Evolutionary conservation across 1,140 invertebrate genomes (phyloP), one percentile per base, ranked within the genome.

Genomic region (Euwallacea fornicatus): DNA sequence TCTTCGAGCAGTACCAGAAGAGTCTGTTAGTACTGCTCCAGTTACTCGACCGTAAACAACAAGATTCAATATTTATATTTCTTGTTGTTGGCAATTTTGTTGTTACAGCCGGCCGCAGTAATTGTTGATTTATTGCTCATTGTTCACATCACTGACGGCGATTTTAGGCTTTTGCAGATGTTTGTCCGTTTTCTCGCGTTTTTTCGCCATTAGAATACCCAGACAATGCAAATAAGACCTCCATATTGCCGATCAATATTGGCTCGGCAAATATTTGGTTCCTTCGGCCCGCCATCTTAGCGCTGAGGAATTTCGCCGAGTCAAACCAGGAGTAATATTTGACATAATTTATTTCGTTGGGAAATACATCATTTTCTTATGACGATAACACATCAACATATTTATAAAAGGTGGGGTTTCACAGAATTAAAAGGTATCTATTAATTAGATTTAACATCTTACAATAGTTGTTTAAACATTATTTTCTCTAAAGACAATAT

Each of bases 401-500:
- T 70, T 70, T 56, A 62, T 70, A 70, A 70, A 70, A 64, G 53
- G 62, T 70, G 54, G 64, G 69, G 46, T 64, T 70, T 70, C 42
- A 68, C 66, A 60, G 56, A 53, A 6, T 44, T 55, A 46, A 42
- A 44, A 60, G 50, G 7, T 68, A 58, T 58, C 42, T 70, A 33
- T 62, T 62, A 64, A 16, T 69, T 60, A 42, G 53, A 53, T 55
- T 33, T 55, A 68, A 70, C 69, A 68, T 60, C 56, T 68, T 60
- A 68, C 44, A 47, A 59, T 60, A 33, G 21, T 33, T 33, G 21
- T 33, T 33, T 33, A 33, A 33, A 33, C 21, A 33, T 13, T 55
- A 55, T 55, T 43, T 47, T 65, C 7, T 65, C 59, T 72, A 62
- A 69, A 72, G 71, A 77, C 76, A 79, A 78, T 76, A 78, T 78